Evolutionary conservation across 2,888 invertebrate species (phyloP).

Genomic region (Nephrotoma guestfalica): DNA sequence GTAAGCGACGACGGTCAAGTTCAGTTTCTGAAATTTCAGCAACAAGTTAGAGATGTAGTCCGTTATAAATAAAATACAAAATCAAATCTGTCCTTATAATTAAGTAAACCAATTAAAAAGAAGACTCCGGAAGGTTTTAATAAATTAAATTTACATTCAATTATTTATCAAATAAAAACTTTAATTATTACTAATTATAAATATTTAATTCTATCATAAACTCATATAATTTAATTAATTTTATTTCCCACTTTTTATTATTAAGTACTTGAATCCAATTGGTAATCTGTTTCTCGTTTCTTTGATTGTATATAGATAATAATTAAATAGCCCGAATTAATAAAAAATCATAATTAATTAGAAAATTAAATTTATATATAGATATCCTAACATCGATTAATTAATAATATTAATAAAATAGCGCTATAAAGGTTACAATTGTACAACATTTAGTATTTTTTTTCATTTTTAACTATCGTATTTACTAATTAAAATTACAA

Average conservation of each 20-base stretch:
- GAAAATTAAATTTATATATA: background rate
- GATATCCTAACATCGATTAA: background rate
- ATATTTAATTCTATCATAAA: background rate
- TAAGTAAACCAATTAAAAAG: background rate
- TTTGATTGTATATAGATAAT: background rate
- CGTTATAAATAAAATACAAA: background rate
- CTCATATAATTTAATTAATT: background rate
- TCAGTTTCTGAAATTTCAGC: constrained; percentile 31
- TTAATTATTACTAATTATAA: background rate
- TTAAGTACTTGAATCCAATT: background rate
- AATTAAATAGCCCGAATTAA: background rate
- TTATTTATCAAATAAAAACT: background rate
- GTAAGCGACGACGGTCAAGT: constrained; percentile 49
- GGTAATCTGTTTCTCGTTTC: background rate
- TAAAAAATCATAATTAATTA: background rate
- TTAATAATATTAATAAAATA: background rate
- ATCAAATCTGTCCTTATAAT: background rate
- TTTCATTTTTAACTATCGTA: background rate
- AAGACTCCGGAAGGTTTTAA: background rate
- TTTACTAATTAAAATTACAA: background rate
- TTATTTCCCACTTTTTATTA: background rate
- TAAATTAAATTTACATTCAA: background rate
- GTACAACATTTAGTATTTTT: background rate
- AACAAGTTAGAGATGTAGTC: constrained; percentile 9
- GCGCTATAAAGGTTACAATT: background rate